Evolutionary conservation across 1,140 invertebrate species (phyloP), one percentile per base, ranked within the genome.

Genomic region (Zaprionus tsacasi): DNA sequence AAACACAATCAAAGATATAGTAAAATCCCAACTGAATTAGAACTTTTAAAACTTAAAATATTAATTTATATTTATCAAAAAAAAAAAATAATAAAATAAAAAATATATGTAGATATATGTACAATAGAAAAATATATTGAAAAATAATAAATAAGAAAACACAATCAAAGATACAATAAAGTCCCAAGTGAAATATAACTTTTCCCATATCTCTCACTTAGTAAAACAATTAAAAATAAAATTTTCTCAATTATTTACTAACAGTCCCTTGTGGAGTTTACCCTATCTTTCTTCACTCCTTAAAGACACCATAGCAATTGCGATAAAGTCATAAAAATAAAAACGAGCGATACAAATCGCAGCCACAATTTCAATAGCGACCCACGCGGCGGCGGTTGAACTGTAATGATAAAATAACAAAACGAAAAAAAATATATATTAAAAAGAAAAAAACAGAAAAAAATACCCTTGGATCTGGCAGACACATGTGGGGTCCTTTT

Each of bases 361-460:
- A 38, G 52, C 52, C 48, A 58, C 43, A 64, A 72, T 69, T 69
- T 76, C 33, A 79, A 79, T 76, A 68, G 8, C 25, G 54, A 81
- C 78, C 75, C 72, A 78, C 78, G 60, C 76, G 71, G 56, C 68
- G 64, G 65, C 65, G 81, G 68, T 83, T 89, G 57, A 75, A 1
- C 21, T 70, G 66, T 80, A 83, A 89, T 89, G 70, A 89, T 83
- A 87, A 87, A 87, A 88, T 70, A 87, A 87, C 83, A 88, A 48
- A 35, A 35, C 45, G 48, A 72, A n/a, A 59, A 48, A 45, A 50
- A 50, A 72, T 35, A 68, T 54, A 43, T 36, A 40, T 45, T 56
- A 30, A 50, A 52, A 40, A 17, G 27, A 65, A 48, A 52, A 54
- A 61, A 38, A 30, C 0, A 58, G 50, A 43, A 60, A 15, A 38